These are phyloP conservation scores for Ophion obscuratus DNA, from an alignment of 2,888 invertebrate genomes.

Conservation along the genomic window DNA sequence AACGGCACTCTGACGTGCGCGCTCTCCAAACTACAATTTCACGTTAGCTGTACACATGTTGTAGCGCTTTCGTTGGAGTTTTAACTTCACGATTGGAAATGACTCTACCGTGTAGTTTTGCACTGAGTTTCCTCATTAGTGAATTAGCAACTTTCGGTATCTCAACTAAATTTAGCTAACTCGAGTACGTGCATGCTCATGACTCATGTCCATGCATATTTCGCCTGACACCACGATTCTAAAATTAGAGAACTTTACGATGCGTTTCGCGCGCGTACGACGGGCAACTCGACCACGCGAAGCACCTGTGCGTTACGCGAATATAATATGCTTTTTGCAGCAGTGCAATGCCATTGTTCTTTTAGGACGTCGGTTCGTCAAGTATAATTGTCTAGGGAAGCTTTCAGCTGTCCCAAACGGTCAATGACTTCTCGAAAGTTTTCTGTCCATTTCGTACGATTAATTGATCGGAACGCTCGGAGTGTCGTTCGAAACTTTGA, in stretches of 20 bases:
- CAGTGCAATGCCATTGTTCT: neutral
- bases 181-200: neutral
- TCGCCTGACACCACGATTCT: slow-evolving; percentile 25
- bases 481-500: too few species aligned
- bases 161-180: slow-evolving; percentile 8
- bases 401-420: neutral
- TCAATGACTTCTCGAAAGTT: neutral
- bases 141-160: slow-evolving; percentile 43
- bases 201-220: neutral
- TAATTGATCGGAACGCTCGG: too few species aligned
- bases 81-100: neutral
- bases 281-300: slow-evolving; percentile 14
- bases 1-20: neutral
- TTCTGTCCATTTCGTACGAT: neutral
- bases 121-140: slow-evolving; percentile 13
- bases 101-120: neutral
- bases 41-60: neutral
- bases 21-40: neutral
- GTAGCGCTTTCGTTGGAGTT: slow-evolving; percentile 1
- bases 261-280: slow-evolving; percentile 31
- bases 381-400: neutral
- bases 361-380: neutral
- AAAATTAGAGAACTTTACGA: slow-evolving; percentile 50
- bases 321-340: neutral
- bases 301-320: neutral